phyloP scores from a whole-genome alignment of 2,888 invertebrate genomes.

The Augiades crinisus region DNA sequence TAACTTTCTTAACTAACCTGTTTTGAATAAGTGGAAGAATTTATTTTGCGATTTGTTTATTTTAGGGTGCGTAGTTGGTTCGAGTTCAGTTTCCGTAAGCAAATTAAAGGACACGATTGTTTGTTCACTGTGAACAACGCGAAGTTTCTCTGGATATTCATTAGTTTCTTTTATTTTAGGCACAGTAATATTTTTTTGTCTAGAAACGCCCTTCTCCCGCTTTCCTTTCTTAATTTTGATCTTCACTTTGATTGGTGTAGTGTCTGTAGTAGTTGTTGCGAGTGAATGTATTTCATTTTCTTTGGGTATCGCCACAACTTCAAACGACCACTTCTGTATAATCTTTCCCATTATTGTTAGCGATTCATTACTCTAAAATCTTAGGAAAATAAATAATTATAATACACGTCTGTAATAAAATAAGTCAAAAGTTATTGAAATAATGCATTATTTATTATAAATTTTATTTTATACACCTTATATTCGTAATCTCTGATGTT shows the following conservation, averaged over 20 bases:
- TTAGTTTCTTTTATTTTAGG: slow-evolving; percentile 39
- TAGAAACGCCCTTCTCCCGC: slow-evolving; percentile 34
- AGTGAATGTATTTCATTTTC: slow-evolving; percentile 36
- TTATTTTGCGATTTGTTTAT: slow-evolving; percentile 44
- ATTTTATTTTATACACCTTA: no score
- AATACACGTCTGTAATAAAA: no score
- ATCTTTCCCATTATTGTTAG: slow-evolving; percentile 44
- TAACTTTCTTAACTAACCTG: slow-evolving; percentile 38
- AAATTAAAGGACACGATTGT: slow-evolving; percentile 68
- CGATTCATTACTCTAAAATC: slow-evolving; percentile 1
- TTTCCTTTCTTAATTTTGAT: slow-evolving; percentile 58
- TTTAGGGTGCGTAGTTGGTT: slow-evolving; percentile 42
- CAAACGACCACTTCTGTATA: slow-evolving; percentile 53
- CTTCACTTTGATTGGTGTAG: slow-evolving; percentile 56
- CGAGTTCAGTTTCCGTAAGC: slow-evolving; percentile 50
- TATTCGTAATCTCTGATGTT: no score
- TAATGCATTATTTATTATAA: no score
- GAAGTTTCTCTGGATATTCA: slow-evolving; percentile 42
- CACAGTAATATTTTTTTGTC: slow-evolving; percentile 43
- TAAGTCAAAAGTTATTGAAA: no score
- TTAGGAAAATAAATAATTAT: background rate
- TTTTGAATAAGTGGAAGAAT: slow-evolving; percentile 44
- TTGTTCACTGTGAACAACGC: slow-evolving; percentile 58
- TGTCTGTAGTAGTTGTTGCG: slow-evolving; percentile 33
- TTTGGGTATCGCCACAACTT: slow-evolving; percentile 56